These are phyloP conservation scores for Ivindomyrus marchei DNA, from an alignment of 2,113 vertebrate genomes.

Conservation along the genomic window DNA sequence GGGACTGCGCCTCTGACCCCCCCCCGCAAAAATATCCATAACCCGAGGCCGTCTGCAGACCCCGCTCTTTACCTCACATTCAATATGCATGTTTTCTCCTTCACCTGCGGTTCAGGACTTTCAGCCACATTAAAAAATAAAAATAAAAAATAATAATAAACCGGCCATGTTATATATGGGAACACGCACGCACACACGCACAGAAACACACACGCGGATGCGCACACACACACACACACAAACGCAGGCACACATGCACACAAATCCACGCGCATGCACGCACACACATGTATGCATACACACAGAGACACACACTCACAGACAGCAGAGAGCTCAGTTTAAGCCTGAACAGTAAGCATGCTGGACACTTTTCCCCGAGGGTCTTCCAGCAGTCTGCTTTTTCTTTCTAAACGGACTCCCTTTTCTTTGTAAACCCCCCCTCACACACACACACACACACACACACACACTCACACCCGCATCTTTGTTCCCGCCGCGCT, in stretches of 20 bases:
- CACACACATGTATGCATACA: background rate
- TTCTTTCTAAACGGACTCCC: constrained; percentile 14
- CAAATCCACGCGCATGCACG: too few species aligned
- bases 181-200: background rate
- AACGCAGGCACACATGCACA: background rate
- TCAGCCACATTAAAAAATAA: background rate
- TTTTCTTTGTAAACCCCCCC: background rate
- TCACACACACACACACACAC: constrained; percentile 14
- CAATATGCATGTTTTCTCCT: background rate
- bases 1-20: background rate
- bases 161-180: background rate
- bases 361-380: constrained; percentile 26
- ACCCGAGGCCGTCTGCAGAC: background rate
- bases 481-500: constrained; percentile 35
- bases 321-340: background rate
- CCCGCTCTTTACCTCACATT: background rate
- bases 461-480: constrained; percentile 6
- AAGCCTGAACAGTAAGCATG: constrained; percentile 22
- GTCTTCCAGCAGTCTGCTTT: constrained; percentile 24
- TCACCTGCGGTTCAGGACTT: background rate
- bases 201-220: too few species aligned
- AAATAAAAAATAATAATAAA: background rate
- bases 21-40: background rate
- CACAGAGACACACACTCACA: background rate
- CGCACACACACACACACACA: background rate